Conservation (phyloP, 2,797 vertebrate genomes). For the Apogon talboti region DNA sequence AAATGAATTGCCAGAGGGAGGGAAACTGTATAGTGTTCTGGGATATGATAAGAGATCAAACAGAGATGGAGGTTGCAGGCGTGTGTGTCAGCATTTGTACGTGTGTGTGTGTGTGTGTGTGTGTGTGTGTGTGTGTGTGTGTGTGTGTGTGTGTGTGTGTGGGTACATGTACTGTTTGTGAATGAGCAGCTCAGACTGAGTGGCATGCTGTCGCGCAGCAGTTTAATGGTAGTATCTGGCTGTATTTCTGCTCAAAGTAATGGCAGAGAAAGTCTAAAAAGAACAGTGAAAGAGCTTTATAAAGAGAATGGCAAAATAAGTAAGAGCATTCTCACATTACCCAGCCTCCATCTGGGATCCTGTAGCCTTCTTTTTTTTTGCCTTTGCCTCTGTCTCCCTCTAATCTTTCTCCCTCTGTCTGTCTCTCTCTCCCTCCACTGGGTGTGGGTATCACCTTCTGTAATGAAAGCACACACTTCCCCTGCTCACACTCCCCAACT, state of each 20-base stretch:
- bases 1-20: slow-evolving; percentile 68
- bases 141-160: too few relatives aligned
- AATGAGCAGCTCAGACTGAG: slow-evolving; percentile 46
- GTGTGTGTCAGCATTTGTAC: slow-evolving; percentile 28
- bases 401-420: slow-evolving; percentile 30
- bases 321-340: slow-evolving; percentile 36
- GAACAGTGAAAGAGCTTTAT: slow-evolving; percentile 3
- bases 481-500: slow-evolving; percentile 22
- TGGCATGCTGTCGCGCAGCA: slow-evolving; percentile 4
- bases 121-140: too few relatives aligned
- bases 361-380: slow-evolving; percentile 17
- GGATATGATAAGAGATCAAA: slow-evolving; percentile 60
- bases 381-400: slow-evolving; percentile 27
- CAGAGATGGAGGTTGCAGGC: slow-evolving; percentile 39
- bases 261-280: too few relatives aligned
- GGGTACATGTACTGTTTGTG: too few relatives aligned
- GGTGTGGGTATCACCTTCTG: slow-evolving; percentile 61
- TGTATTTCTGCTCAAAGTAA: neutral
- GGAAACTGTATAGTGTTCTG: slow-evolving; percentile 49
- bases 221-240: slow-evolving; percentile 9
- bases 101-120: slow-evolving; percentile 26
- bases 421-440: slow-evolving; percentile 28
- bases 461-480: slow-evolving; percentile 59
- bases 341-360: slow-evolving; percentile 22
- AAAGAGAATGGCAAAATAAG: slow-evolving; percentile 14